Evolutionary conservation across 53 echinoderm and acorn worm species (phyloP).

Genomic region (Arbacia lixula): DNA sequence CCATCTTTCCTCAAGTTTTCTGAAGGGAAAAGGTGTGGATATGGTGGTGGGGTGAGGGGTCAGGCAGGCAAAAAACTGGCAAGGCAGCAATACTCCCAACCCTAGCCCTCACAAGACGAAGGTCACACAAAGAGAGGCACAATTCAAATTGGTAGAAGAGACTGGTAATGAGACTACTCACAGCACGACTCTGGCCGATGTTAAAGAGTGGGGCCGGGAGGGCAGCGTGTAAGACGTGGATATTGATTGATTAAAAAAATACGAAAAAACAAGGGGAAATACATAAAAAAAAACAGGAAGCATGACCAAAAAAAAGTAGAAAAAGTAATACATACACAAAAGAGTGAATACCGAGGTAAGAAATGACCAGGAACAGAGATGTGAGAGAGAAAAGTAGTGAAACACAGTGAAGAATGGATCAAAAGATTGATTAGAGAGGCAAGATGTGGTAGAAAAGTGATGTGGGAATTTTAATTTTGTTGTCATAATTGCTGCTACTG

Average conservation of each 20-base stretch:
- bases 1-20: too few relatives aligned
- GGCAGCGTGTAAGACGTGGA: conserved; percentile 58
- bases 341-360: background rate
- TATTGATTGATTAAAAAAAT: conserved; percentile 31
- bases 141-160: conserved; percentile 55
- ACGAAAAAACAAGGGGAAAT: conserved; percentile 23
- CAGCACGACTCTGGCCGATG: conserved; percentile 61
- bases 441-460: conserved; percentile 4
- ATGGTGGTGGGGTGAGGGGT: conserved; percentile 28
- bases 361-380: background rate
- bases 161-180: conserved; percentile 46
- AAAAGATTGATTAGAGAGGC: background rate
- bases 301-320: background rate
- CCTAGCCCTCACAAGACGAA: conserved; percentile 52
- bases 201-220: conserved; percentile 54
- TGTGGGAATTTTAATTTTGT: background rate
- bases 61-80: conserved; percentile 49
- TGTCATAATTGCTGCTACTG: conserved; percentile 23
- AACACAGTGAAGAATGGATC: conserved; percentile 11
- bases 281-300: conserved; percentile 20
- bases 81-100: conserved; percentile 27
- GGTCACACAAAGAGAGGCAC: conserved; percentile 58
- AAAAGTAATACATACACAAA: background rate
- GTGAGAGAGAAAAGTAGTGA: conserved; percentile 1
- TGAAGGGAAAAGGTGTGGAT: background rate